Evolutionary conservation across 2,113 vertebrate genomes (phyloP).

Genomic region (Gambusia holbrooki): DNA sequence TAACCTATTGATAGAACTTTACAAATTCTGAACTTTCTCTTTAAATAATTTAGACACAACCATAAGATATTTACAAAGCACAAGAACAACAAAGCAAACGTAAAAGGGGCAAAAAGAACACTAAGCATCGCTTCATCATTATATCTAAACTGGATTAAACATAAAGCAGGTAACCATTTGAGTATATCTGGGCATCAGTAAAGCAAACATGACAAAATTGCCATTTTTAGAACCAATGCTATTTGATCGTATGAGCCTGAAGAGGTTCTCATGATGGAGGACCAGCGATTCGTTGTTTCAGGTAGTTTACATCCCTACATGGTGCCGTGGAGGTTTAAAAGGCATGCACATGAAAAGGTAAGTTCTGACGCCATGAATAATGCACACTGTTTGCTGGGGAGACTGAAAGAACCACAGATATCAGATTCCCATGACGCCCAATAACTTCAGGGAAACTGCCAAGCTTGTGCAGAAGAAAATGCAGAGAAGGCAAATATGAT

Average conservation of each 20-base stretch:
- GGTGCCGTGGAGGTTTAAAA: conserved; percentile 51
- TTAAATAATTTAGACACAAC: conserved; percentile 7
- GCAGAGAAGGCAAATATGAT: conserved; percentile 18
- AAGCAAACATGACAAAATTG: conserved; percentile 36
- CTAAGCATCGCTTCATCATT: not conserved
- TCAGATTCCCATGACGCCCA: conserved; percentile 41
- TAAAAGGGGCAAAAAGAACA: too few species aligned
- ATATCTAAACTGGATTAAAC: not conserved
- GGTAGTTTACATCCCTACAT: conserved; percentile 37
- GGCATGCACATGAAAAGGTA: conserved; percentile 61
- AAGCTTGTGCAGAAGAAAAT: conserved; percentile 22
- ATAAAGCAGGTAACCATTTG: not conserved
- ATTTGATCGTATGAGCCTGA: conserved; percentile 60
- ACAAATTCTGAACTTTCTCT: too few species aligned
- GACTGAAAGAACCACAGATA: conserved; percentile 38
- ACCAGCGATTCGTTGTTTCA: conserved; percentile 43
- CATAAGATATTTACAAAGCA: conserved; percentile 14
- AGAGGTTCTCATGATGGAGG: conserved; percentile 50
- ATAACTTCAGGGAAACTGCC: conserved; percentile 54
- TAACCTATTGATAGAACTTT: too few species aligned
- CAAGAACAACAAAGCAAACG: conserved; percentile 17
- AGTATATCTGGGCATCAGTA: not conserved
- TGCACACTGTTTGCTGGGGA: conserved; percentile 66
- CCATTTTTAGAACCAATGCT: conserved; percentile 51
- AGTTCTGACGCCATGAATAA: conserved; percentile 70